Base-by-base conservation (phyloP, 2,113 vertebrate genomes). In the Taurulus bubalis region DNA sequence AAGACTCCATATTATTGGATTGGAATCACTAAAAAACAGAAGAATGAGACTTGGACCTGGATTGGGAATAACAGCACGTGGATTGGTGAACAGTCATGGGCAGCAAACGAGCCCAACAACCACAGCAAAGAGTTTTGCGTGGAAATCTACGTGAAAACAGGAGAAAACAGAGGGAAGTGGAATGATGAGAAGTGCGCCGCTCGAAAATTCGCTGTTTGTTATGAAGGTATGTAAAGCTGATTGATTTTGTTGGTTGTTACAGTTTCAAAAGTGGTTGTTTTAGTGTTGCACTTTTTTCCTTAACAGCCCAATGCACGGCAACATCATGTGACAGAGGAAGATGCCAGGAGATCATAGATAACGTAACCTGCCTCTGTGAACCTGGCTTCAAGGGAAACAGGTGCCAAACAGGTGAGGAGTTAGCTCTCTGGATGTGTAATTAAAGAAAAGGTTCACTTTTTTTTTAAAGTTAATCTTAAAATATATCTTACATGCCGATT, bases 1-100 rank as follows among this genome's bases (percentile, higher is more conserved):
- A 0, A 0, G 0, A 30, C 14, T 64, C 93, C 67, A 0, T 96
- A 99, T 76, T 98, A 96, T 67, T 99, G 98, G 98, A 97, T 98
- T 0, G 97, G 98, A 38, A 95, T 98, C 69, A 94, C 94, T 49
- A 97, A 94, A 85, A 84, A 89, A 1, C 28, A 81, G 0, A 72
- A 77, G 0, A 81, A 81, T 0, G 82, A 92, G 2, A 45, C 1
- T 0, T 99, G 98, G 98, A 97, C 89, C 26, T 99, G 97, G 98
- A 91, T 97, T 69, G 96, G 96, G 40, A 97, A 96, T 40, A 91
- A 69, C 42, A 96, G 96, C 90, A 82, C 32, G 0, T 93, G 87
- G 84, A 32, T 96, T 56, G 95, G 94, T 0, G 14, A 94, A 6
- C 75, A 95, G 22, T 96, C 95, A 64, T 98, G 97, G 97, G 97